Conservation (phyloP, 2,888 invertebrate species). For the Physocephala rufipes region DNA sequence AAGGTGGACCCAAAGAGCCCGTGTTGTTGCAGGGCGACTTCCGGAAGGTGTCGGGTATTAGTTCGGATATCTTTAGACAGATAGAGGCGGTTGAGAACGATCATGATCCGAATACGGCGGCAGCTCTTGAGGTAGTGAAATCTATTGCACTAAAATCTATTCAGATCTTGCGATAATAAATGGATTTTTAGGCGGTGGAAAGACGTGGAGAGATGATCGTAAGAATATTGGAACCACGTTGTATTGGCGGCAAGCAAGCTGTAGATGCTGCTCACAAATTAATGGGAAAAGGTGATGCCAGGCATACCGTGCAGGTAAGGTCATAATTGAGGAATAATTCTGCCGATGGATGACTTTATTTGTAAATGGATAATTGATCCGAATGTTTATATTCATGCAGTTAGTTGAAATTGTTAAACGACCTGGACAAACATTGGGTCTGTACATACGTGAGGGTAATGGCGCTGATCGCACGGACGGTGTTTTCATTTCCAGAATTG, state of each 20-base stretch:
- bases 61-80: conserved; percentile 95
- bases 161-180: neutral
- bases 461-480: conserved; percentile 95
- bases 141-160: conserved; percentile 45
- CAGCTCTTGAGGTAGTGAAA: conserved; percentile 90
- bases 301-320: conserved; percentile 73
- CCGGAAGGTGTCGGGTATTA: conserved; percentile 95
- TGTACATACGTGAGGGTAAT: conserved; percentile 99
- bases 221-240: conserved; percentile 85
- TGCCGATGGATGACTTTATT: too few relatives aligned
- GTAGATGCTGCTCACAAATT: conserved; percentile 89
- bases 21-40: conserved; percentile 93
- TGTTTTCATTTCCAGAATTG: conserved; percentile 95
- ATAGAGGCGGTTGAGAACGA: conserved; percentile 97
- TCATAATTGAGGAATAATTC: neutral
- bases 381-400: too few relatives aligned
- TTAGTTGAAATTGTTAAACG: conserved; percentile 98
- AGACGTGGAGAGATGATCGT: conserved; percentile 95
- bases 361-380: too few relatives aligned
- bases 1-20: conserved; percentile 69
- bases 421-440: conserved; percentile 96
- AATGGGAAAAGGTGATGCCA: conserved; percentile 70
- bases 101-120: conserved; percentile 91
- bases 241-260: conserved; percentile 87
- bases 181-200: conserved; percentile 76